Conservation (phyloP, 2,113 vertebrate genomes). For the Triplophysa tibetana region DNA sequence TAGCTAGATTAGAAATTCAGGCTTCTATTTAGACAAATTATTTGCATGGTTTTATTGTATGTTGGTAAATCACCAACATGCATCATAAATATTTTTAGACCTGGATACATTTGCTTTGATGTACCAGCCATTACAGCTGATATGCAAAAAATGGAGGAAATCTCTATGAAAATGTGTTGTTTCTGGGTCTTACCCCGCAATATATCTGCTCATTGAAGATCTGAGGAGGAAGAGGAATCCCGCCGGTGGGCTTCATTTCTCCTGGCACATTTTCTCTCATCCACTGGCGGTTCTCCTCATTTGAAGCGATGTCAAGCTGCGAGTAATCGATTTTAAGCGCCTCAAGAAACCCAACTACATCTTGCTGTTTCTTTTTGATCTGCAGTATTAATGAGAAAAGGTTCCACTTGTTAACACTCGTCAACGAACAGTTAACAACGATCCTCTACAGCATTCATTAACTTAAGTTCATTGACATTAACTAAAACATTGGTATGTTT, state of each 20-base stretch:
- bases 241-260: conserved; percentile 92
- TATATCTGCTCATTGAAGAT: conserved; percentile 96
- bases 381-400: conserved; percentile 57
- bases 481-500: too few relatives aligned
- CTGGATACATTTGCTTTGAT: too few relatives aligned
- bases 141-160: too few relatives aligned
- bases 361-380: conserved; percentile 99
- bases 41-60: too few relatives aligned
- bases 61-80: too few relatives aligned
- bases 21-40: too few relatives aligned
- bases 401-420: neutral
- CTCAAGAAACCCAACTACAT: conserved; percentile 94
- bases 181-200: conserved; percentile 84
- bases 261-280: conserved; percentile 96
- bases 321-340: conserved; percentile 94
- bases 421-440: too few relatives aligned
- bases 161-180: neutral
- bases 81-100: too few relatives aligned
- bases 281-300: conserved; percentile 93
- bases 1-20: too few relatives aligned
- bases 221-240: conserved; percentile 95
- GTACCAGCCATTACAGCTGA: too few relatives aligned
- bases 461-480: too few relatives aligned
- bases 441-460: too few relatives aligned
- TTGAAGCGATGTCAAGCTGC: conserved; percentile 92